These are phyloP conservation scores for Mionectes olivaceus DNA, from an alignment of 2,797 vertebrate genomes.

Conservation along the genomic window DNA sequence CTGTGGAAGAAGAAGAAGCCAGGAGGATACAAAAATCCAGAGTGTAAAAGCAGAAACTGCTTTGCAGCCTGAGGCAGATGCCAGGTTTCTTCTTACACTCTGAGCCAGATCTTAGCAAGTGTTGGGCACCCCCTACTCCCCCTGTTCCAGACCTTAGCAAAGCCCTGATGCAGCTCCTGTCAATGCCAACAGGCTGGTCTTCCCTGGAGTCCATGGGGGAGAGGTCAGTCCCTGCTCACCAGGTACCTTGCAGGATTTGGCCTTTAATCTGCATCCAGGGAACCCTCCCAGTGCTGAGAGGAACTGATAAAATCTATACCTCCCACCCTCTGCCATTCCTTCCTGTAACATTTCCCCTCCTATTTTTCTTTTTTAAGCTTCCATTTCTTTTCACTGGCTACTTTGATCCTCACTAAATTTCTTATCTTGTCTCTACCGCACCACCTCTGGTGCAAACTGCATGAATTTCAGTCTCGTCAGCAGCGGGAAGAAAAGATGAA, in stretches of 20 bases:
- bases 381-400: background rate
- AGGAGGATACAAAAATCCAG: background rate
- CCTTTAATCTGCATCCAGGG: background rate
- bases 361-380: background rate
- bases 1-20: background rate
- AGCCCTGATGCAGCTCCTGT: background rate
- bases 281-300: background rate
- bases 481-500: background rate
- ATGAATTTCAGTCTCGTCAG: background rate
- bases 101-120: background rate
- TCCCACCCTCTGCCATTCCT: background rate
- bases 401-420: background rate
- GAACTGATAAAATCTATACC: background rate
- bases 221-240: background rate
- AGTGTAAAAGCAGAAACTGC: background rate
- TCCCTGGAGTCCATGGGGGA: background rate
- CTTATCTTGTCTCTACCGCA: background rate
- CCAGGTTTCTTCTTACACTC: background rate
- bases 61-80: background rate
- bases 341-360: background rate
- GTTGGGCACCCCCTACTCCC: background rate
- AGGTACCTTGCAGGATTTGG: background rate
- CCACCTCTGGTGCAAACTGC: background rate
- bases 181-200: background rate
- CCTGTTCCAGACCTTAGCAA: background rate